phyloP scores from a whole-genome alignment of 1,140 invertebrate species.

The Drosophila ambigua region DNA sequence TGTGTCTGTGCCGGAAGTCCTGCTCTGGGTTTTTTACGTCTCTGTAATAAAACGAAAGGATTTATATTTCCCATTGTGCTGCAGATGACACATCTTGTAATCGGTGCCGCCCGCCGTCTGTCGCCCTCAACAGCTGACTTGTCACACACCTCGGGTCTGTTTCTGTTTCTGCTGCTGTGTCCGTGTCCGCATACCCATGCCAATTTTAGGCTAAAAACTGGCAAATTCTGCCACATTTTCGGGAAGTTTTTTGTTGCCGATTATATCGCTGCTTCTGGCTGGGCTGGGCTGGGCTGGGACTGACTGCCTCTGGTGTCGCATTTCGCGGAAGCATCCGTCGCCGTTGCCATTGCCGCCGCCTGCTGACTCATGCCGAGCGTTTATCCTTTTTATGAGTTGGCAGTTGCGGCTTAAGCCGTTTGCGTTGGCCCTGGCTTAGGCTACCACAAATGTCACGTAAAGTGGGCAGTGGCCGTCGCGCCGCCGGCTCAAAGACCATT shows the following conservation, averaged over 20 bases:
- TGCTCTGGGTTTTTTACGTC: slow-evolving; percentile 54
- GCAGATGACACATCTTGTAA: slow-evolving; percentile 74
- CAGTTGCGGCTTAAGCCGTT: slow-evolving; percentile 67
- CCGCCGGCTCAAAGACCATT: slow-evolving; percentile 67
- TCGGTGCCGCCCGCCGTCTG: slow-evolving; percentile 40
- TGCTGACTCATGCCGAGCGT: slow-evolving; percentile 73
- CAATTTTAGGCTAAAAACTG: slow-evolving; percentile 49
- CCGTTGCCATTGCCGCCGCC: slow-evolving; percentile 10
- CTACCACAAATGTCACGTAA: slow-evolving; percentile 77
- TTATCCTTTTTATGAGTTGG: slow-evolving; percentile 76
- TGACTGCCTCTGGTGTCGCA: slow-evolving; percentile 58
- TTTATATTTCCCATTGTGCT: slow-evolving; percentile 80
- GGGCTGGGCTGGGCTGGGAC: slow-evolving; percentile 25
- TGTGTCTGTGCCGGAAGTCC: slow-evolving; percentile 61
- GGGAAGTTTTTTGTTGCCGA: slow-evolving; percentile 15
- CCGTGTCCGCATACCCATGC: neutral
- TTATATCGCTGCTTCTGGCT: slow-evolving; percentile 12
- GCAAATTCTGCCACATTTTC: slow-evolving; percentile 65
- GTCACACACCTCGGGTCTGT: neutral
- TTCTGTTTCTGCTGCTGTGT: slow-evolving; percentile 1
- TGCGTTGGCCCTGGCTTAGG: slow-evolving; percentile 57
- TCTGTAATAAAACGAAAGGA: slow-evolving; percentile 80
- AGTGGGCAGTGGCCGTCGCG: slow-evolving; percentile 63
- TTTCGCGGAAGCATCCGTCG: slow-evolving; percentile 72
- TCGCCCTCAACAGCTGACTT: slow-evolving; percentile 64